phyloP scores from a whole-genome alignment of 2,888 invertebrate species.

The Leptopilina myrica region DNA sequence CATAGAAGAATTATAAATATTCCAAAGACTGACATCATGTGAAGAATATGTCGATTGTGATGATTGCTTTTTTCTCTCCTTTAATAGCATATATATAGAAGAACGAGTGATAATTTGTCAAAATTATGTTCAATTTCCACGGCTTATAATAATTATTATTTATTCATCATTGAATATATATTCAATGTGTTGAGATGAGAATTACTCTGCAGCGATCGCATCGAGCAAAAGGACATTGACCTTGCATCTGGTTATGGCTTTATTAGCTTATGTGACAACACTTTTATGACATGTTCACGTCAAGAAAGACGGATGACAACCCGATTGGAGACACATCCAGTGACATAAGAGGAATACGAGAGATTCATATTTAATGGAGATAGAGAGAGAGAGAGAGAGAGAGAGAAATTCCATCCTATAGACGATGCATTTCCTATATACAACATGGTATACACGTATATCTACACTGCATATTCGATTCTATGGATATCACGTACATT shows the following conservation, averaged over 20 bases:
- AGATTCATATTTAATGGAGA: slow-evolving; percentile 27
- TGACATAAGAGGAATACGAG: slow-evolving; percentile 27
- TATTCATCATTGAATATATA: too few species aligned
- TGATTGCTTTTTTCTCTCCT: too few species aligned
- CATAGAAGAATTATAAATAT: too few species aligned
- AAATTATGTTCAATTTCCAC: too few species aligned
- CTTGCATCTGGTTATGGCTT: background rate
- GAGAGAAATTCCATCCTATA: slow-evolving; percentile 28
- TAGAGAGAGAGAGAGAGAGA: slow-evolving; percentile 13
- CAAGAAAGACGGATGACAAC: slow-evolving; percentile 1
- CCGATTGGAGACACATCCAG: slow-evolving; percentile 3
- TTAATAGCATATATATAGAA: too few species aligned
- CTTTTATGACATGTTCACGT: slow-evolving; percentile 6
- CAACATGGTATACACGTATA: background rate
- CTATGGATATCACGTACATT: slow-evolving; percentile 37
- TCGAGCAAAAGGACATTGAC: slow-evolving; percentile 17
- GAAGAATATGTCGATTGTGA: too few species aligned
- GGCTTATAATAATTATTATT: too few species aligned
- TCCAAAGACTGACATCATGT: too few species aligned
- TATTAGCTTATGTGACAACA: background rate
- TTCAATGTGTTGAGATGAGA: too few species aligned
- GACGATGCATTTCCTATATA: slow-evolving; percentile 25
- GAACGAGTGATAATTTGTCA: too few species aligned
- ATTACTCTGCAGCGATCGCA: too few species aligned
- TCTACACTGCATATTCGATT: background rate